Percentiles rank a stretch among this genome's conserved stretches.
These are phyloP conservation scores for Pammene fasciana DNA, from an alignment of 2,888 invertebrate genomes.

Conservation along the genomic window DNA sequence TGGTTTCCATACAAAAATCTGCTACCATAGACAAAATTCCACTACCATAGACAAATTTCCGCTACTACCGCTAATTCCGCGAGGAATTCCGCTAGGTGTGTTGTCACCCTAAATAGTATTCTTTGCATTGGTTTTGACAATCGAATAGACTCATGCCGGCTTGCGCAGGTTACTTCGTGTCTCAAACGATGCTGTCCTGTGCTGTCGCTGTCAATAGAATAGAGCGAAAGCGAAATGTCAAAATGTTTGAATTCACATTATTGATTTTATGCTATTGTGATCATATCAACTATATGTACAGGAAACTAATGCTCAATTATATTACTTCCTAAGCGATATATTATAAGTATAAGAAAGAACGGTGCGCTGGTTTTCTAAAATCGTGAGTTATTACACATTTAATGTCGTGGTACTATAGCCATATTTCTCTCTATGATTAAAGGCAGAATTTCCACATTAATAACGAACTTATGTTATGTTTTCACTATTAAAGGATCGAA, in stretches of 20 bases:
- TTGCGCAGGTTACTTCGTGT: not conserved
- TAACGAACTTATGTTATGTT: not conserved
- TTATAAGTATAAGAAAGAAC: not conserved
- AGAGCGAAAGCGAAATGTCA: slow-evolving; percentile 9
- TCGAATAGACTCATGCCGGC: no score
- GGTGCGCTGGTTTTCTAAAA: not conserved
- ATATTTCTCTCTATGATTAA: not conserved
- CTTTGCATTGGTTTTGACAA: no score
- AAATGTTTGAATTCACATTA: slow-evolving; percentile 20
- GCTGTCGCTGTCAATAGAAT: not conserved
- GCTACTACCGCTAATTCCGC: no score
- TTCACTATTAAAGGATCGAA: slow-evolving; percentile 1
- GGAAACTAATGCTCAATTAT: slow-evolving; percentile 2
- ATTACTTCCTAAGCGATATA: not conserved
- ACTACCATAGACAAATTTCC: no score
- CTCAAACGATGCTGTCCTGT: not conserved
- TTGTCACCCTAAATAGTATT: no score
- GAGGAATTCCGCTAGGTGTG: no score
- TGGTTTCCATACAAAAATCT: no score
- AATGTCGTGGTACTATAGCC: not conserved
- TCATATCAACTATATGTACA: slow-evolving; percentile 12
- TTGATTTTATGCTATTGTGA: slow-evolving; percentile 22
- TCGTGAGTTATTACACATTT: slow-evolving; percentile 14
- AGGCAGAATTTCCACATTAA: not conserved
- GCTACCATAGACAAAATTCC: no score